Evolutionary conservation across 2,888 invertebrate species (phyloP).

Genomic region (Drosophila meridionalis): DNA sequence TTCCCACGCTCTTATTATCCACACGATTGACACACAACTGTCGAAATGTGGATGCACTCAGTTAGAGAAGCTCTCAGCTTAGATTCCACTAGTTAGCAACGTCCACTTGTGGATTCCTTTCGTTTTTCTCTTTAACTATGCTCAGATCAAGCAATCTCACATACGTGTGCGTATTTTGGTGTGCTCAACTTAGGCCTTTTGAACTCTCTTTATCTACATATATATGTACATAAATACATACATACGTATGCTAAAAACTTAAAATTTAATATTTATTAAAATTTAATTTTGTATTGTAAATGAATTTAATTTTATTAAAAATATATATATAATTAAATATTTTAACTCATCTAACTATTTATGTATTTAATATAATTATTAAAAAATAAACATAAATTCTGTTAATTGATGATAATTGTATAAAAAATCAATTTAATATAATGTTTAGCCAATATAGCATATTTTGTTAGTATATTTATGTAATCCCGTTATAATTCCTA

Average conservation of each 20-base stretch:
- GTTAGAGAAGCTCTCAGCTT: background rate
- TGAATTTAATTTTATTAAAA: no score
- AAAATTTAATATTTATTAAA: no score
- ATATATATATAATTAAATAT: no score
- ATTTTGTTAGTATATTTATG: no score
- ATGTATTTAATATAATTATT: no score
- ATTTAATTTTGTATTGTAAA: no score
- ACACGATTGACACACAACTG: background rate
- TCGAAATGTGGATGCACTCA: background rate
- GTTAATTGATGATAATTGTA: no score
- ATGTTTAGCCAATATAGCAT: no score
- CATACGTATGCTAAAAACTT: background rate
- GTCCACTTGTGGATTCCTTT: background rate
- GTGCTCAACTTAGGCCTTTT: background rate
- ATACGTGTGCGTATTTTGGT: background rate
- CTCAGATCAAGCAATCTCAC: background rate
- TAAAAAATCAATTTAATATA: no score
- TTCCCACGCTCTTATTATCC: conserved; percentile 2
- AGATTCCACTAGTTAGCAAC: background rate
- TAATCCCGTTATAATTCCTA: no score
- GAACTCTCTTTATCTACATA: background rate
- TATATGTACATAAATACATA: background rate
- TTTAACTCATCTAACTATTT: no score
- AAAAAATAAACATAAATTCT: no score
- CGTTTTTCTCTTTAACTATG: background rate